These are phyloP conservation scores for Lamellibrachia satsuma DNA, from an alignment of 2,888 invertebrate species.

Conservation along the genomic window DNA sequence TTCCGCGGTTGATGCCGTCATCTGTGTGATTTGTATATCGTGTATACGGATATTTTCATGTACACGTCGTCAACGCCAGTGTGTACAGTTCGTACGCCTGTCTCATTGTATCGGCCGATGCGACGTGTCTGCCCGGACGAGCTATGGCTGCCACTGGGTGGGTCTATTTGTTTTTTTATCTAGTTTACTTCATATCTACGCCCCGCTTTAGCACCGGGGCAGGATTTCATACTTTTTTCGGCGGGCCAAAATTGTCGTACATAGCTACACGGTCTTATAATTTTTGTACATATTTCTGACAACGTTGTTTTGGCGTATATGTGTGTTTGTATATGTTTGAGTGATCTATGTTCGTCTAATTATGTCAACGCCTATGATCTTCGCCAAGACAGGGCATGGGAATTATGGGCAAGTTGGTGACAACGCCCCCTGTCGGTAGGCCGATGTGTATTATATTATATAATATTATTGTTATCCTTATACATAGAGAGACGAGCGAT, in stretches of 20 bases:
- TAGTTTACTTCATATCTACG: not conserved
- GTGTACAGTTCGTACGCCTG: not conserved
- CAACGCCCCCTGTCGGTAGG: conserved; percentile 10
- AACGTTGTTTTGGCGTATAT: conserved; percentile 1
- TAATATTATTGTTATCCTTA: conserved; percentile 6
- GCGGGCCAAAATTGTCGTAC: conserved; percentile 3
- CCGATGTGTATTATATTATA: conserved; percentile 17
- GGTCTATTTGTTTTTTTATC: not conserved
- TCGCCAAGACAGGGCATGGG: not conserved
- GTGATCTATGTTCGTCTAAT: not conserved
- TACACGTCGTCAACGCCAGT: not conserved
- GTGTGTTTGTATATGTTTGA: conserved; percentile 13
- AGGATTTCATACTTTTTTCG: not conserved
- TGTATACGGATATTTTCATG: not conserved
- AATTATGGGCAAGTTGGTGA: not conserved
- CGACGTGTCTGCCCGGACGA: not conserved
- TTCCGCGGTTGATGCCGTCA: not conserved
- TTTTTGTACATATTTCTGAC: conserved; percentile 6
- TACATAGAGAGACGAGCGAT: not conserved
- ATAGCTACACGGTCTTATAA: conserved; percentile 9
- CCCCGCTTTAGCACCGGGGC: not conserved
- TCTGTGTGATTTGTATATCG: not conserved
- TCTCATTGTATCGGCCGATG: not conserved
- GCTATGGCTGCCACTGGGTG: not conserved
- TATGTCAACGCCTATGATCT: not conserved